phyloP scores from a whole-genome alignment of 2,797 vertebrate genomes.

The Onychomys leucogaster region DNA sequence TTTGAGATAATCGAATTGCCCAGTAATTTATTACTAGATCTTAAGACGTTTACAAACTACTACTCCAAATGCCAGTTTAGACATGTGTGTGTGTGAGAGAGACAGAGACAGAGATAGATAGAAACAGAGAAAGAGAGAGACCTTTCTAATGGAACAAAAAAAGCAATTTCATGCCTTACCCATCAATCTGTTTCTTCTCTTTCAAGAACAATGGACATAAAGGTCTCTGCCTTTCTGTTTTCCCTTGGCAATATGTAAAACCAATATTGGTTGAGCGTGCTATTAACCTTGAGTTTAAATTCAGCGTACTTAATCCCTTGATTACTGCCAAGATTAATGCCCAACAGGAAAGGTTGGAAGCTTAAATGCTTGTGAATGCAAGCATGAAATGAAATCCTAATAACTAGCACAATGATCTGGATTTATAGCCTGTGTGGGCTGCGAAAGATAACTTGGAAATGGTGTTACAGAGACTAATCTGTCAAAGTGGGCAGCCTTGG shows the following conservation, averaged over 20 bases:
- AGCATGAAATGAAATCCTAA: constrained; percentile 90
- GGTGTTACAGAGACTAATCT: constrained; percentile 85
- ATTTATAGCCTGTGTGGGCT: constrained; percentile 88
- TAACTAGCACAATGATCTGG: constrained; percentile 86
- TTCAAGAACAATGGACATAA: constrained; percentile 76
- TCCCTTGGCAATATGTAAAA: constrained; percentile 88
- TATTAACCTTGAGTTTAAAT: constrained; percentile 90
- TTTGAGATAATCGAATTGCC: constrained; percentile 55
- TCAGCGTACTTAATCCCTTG: constrained; percentile 87
- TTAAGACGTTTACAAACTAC: constrained; percentile 60
- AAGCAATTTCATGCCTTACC: constrained; percentile 69
- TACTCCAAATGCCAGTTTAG: constrained; percentile 55
- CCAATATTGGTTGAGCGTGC: constrained; percentile 86
- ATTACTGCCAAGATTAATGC: constrained; percentile 91
- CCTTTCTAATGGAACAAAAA: constrained; percentile 68
- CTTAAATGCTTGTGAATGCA: constrained; percentile 88
- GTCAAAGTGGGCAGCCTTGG: constrained; percentile 83
- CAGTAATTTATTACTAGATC: constrained; percentile 35
- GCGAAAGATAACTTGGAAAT: constrained; percentile 87
- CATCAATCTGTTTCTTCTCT: constrained; percentile 71
- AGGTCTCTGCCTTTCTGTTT: constrained; percentile 77
- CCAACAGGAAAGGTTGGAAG: constrained; percentile 88
- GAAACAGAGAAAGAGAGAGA: too few species aligned
- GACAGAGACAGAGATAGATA: too few species aligned
- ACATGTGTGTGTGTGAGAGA: background rate